These are phyloP conservation scores for Macheiramphus alcinus DNA, from an alignment of 2,113 vertebrate species.

Conservation along the genomic window DNA sequence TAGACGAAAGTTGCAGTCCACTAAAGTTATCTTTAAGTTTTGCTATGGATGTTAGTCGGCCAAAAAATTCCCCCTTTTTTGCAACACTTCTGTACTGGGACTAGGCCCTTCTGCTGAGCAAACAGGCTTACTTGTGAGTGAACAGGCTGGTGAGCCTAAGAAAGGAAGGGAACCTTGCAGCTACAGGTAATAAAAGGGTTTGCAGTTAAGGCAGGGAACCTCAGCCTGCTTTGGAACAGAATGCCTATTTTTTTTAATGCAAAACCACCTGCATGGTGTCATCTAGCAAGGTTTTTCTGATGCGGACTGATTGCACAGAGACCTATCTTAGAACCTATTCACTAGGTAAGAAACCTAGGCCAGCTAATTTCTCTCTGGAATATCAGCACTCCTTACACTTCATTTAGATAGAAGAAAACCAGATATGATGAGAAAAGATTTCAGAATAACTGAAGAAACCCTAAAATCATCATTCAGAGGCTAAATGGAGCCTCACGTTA, in stretches of 20 bases:
- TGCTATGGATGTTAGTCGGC: neutral
- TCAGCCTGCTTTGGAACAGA: neutral
- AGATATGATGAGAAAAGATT: neutral
- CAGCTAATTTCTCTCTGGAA: neutral
- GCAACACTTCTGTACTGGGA: neutral
- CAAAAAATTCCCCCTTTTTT: neutral
- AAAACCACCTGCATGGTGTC: neutral
- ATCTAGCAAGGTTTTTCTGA: neutral
- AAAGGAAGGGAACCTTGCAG: neutral
- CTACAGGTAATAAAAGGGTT: neutral
- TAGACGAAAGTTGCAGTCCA: neutral
- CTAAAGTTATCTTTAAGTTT: neutral
- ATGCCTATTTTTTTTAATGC: neutral
- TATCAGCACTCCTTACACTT: neutral
- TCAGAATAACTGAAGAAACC: neutral
- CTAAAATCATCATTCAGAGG: neutral
- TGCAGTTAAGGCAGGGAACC: neutral
- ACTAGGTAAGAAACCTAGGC: neutral
- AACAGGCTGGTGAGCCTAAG: neutral
- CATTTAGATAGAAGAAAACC: neutral
- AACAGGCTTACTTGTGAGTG: neutral
- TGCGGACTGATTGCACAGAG: neutral
- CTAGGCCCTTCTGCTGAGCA: neutral
- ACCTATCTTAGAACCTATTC: neutral
- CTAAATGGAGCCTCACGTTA: neutral